A percentile compares a stretch with the other conserved stretches of the same genome.
These are phyloP conservation scores for Albula glossodonta DNA, from an alignment of 2,113 vertebrate species.

Conservation along the genomic window DNA sequence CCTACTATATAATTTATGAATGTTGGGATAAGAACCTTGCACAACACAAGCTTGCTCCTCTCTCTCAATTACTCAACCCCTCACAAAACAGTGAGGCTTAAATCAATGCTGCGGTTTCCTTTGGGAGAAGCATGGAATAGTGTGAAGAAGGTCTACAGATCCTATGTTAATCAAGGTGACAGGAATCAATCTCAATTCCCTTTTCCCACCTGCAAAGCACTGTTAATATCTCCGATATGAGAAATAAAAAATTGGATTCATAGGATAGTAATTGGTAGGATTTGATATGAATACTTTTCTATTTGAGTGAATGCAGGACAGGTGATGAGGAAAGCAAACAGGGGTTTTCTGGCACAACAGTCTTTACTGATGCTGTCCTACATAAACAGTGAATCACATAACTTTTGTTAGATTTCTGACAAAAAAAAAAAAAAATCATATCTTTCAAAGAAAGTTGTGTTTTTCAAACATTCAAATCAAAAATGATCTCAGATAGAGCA, in stretches of 20 bases:
- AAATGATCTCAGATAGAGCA: neutral
- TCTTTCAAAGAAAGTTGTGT: too few species aligned
- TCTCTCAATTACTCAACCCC: slow-evolving; percentile 60
- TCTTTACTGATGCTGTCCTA: neutral
- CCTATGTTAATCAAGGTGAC: neutral
- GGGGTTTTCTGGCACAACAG: neutral
- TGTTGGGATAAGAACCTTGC: slow-evolving; percentile 58
- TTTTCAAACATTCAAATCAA: too few species aligned
- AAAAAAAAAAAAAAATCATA: too few species aligned
- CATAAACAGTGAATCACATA: neutral
- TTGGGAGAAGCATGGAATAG: neutral
- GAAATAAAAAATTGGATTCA: too few species aligned
- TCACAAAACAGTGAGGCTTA: slow-evolving; percentile 24
- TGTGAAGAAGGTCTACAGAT: neutral
- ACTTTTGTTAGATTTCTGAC: too few species aligned
- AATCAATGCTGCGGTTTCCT: slow-evolving; percentile 28
- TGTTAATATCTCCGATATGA: too few species aligned
- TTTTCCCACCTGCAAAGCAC: too few species aligned
- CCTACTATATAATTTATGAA: slow-evolving; percentile 72
- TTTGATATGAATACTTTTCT: neutral
- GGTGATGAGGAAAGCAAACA: neutral
- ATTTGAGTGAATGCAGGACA: neutral
- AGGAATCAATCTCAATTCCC: neutral
- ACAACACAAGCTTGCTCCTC: slow-evolving; percentile 52
- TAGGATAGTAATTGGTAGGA: too few species aligned